Evolutionary conservation across 2,113 vertebrate species (phyloP).

Genomic region (Vireo altiloquus): DNA sequence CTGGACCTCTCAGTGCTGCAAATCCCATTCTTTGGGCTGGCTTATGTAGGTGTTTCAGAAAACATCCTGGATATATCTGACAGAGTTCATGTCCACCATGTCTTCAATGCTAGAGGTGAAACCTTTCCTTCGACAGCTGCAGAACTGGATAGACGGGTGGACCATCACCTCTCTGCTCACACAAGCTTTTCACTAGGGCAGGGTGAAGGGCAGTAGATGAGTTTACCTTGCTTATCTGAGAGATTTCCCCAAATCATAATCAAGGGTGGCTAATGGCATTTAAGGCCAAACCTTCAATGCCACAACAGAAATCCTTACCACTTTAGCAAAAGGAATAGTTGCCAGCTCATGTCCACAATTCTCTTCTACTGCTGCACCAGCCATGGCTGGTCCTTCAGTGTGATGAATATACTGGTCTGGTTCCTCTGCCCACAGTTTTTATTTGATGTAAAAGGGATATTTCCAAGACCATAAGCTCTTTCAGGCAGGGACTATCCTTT

Average conservation of each 20-base stretch:
- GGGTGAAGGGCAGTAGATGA: background rate
- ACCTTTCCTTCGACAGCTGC: background rate
- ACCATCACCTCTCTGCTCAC: background rate
- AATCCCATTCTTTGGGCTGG: background rate
- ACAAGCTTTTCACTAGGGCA: background rate
- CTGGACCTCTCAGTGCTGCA: background rate
- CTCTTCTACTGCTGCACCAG: background rate
- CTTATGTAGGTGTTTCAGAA: background rate
- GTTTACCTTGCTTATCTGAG: background rate
- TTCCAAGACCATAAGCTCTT: background rate
- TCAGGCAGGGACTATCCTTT: background rate
- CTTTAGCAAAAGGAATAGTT: background rate
- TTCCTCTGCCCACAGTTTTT: background rate
- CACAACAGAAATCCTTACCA: background rate
- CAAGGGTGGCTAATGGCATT: background rate
- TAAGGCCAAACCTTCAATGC: background rate
- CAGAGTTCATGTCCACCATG: accelerated
- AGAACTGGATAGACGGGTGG: accelerated
- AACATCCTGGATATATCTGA: background rate
- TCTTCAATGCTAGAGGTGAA: background rate
- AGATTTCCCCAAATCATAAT: background rate
- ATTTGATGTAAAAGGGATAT: background rate
- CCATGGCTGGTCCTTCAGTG: background rate
- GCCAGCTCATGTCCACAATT: background rate
- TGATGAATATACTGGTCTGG: background rate